Evolutionary conservation across 2,888 invertebrate species (phyloP).

Genomic region (Fissipunctia ypsillon): DNA sequence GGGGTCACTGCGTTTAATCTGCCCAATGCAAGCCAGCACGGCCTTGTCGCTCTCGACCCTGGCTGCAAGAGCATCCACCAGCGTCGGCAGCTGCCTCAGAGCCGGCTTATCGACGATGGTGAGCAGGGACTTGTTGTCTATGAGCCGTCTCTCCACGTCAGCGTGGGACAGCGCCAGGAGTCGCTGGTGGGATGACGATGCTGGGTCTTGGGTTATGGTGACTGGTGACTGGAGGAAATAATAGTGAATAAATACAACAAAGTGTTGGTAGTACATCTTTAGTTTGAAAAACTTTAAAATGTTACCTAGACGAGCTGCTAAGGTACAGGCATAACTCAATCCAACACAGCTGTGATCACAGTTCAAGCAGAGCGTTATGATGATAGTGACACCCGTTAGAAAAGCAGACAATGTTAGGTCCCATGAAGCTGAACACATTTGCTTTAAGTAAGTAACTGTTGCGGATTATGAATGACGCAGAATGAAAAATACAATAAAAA

Average conservation of each 20-base stretch:
- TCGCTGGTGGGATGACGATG: conserved; percentile 96
- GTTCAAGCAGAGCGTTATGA: too few species aligned
- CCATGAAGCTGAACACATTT: too few species aligned
- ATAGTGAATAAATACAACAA: neutral
- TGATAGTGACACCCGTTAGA: too few species aligned
- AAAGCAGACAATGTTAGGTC: too few species aligned
- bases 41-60: conserved; percentile 98
- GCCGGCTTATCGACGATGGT: conserved; percentile 96
- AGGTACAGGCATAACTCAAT: too few species aligned
- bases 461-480: too few species aligned
- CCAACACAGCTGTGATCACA: too few species aligned
- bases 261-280: too few species aligned
- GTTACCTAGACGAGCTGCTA: too few species aligned
- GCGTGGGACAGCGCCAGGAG: conserved; percentile 95
- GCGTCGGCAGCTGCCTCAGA: conserved; percentile 93
- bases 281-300: too few species aligned
- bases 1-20: conserved; percentile 92
- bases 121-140: conserved; percentile 97
- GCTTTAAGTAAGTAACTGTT: too few species aligned
- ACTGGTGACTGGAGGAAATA: conserved; percentile 82
- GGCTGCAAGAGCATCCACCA: conserved; percentile 93
- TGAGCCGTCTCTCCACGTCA: conserved; percentile 97
- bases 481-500: too few species aligned
- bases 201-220: conserved; percentile 93
- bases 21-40: conserved; percentile 93